phyloP scores from a whole-genome alignment of 2,888 invertebrate genomes.

The Lasioglossum leucozonium region DNA sequence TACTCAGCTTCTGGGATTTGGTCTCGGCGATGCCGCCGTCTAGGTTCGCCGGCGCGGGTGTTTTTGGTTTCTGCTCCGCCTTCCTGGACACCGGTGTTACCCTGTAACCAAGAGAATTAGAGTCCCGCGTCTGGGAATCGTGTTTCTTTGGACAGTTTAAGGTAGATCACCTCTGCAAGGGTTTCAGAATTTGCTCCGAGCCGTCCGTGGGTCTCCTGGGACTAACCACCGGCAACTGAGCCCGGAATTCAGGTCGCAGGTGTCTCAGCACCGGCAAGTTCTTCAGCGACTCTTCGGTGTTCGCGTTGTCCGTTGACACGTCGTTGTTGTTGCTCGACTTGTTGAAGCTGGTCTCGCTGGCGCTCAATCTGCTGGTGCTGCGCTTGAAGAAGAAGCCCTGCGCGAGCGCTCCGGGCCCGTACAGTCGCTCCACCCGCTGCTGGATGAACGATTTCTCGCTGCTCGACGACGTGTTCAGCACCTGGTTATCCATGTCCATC shows the following conservation, averaged over 20 bases:
- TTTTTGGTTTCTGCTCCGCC: constrained; percentile 62
- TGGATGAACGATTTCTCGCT: constrained; percentile 90
- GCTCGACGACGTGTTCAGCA: constrained; percentile 74
- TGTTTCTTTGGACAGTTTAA: background rate
- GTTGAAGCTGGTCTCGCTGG: constrained; percentile 73
- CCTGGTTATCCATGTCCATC: constrained; percentile 69
- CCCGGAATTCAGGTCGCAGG: constrained; percentile 93
- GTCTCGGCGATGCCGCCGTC: constrained; percentile 58
- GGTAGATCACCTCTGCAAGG: constrained; percentile 77
- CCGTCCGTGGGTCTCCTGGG: constrained; percentile 81
- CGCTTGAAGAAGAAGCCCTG: constrained; percentile 90
- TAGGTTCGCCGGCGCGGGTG: constrained; percentile 31
- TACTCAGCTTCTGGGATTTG: constrained; percentile 73
- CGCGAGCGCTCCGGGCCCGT: constrained; percentile 94
- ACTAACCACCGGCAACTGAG: constrained; percentile 90
- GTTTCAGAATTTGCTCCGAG: constrained; percentile 82
- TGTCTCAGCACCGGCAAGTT: constrained; percentile 92
- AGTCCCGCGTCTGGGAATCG: background rate
- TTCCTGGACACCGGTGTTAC: constrained; percentile 63
- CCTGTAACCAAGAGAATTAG: constrained; percentile 34
- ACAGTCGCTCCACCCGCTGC: constrained; percentile 94
- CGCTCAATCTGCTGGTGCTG: constrained; percentile 80
- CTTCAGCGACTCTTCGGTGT: constrained; percentile 81
- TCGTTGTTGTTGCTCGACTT: constrained; percentile 83
- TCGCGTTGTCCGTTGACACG: constrained; percentile 75